Evolutionary conservation across 23 tunicate species (phyloP), one percentile per base, ranked within the genome.

Genomic region (Trididemnum nubilum): DNA sequence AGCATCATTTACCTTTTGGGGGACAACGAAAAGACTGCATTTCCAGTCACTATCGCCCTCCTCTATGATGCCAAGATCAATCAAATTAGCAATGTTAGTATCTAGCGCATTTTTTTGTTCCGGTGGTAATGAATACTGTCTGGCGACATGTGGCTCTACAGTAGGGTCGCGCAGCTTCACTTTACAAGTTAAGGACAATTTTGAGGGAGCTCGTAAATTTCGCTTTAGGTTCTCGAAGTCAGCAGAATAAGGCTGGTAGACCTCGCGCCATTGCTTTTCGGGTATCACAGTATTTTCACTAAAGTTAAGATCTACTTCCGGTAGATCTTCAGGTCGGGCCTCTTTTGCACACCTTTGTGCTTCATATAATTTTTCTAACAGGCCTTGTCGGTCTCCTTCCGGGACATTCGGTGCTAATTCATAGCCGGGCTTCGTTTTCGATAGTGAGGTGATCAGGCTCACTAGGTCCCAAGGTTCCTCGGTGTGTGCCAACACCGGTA

Each of bases 1-100:
- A 28, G 34, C 35, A 4, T 64, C 84, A 7, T 80, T 80, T 27
- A 64, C 50, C 27, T 80, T 80, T 33, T 80, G 84, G 1, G 76
- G 50, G 18, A 80, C 76, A 28, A 34, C 75, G 58, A 81, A 81
- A 12, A 81, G 1, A 30, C 51, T 2, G 22, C 25, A n/a, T 22
- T 35, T 19, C 76, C 84, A 64, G 1, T 31, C 75, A 5, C 52
- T 29, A 1, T 26, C 22, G n/a, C 51, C 76, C 5, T 60, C 35
- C 75, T 64, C 75, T 1, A 80, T 80, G 1, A 63, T 34, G 33
- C 84, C 84, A 2, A 80, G 19, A 32, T 80, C 26, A 2, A 27
- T 30, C 4, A 80, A 63, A 2, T 34, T 64, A 2, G 64, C 51
- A 2, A 80, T 35, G 32, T n/a, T 64, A 36, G 64, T 50, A 9